Conservation (phyloP, 2,888 invertebrate genomes). For the Metacarcinus magister region DNA sequence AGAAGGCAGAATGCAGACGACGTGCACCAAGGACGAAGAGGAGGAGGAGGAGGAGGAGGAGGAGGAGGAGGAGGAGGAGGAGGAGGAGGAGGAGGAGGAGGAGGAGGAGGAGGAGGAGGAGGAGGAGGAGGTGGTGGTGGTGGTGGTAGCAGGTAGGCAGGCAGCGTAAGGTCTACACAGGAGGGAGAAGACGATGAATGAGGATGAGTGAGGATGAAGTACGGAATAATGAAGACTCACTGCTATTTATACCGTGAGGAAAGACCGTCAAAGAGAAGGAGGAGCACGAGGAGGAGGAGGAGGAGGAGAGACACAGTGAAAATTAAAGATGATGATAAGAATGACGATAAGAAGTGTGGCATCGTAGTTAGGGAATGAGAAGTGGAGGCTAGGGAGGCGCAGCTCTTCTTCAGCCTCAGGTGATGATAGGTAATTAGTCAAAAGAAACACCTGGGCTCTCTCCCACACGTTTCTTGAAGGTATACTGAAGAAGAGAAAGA, state of each 20-base stretch:
- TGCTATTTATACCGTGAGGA: not conserved
- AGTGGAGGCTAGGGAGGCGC: not conserved
- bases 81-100: not conserved
- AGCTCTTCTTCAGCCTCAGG: not conserved
- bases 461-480: conserved; percentile 10
- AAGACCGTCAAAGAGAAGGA: not conserved
- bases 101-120: not conserved
- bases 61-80: too few relatives aligned
- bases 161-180: not conserved
- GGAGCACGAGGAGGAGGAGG: not conserved
- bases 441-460: not conserved
- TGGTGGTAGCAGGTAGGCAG: too few relatives aligned
- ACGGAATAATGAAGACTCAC: not conserved
- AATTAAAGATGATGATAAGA: not conserved
- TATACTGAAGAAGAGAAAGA: not conserved
- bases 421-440: conserved; percentile 28
- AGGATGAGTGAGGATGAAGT: not conserved
- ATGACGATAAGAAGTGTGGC: not conserved
- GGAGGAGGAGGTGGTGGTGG: not conserved
- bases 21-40: not conserved
- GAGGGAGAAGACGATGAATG: not conserved
- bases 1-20: not conserved
- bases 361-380: not conserved
- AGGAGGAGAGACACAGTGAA: not conserved
- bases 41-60: not conserved